Evolutionary conservation across 2,113 vertebrate species (phyloP).

Genomic region (Oreocharis arfaki): DNA sequence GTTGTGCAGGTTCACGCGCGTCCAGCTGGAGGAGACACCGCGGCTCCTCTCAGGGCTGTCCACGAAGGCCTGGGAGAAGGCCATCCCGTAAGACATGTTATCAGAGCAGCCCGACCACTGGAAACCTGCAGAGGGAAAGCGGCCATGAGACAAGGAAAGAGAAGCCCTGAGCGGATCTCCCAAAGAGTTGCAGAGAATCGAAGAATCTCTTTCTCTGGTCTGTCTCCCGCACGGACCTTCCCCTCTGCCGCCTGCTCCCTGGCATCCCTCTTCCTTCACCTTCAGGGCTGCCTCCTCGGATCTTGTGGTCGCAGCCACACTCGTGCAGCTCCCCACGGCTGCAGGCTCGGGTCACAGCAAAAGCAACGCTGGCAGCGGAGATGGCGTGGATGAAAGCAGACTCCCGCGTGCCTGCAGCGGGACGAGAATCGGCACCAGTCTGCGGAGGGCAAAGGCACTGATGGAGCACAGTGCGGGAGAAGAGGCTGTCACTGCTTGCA

Average conservation of each 20-base stretch:
- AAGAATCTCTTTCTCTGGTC: not conserved
- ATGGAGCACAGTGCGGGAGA: accelerated
- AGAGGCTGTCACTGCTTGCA: not conserved
- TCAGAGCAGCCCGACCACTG: constrained; percentile 82
- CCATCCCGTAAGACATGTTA: constrained; percentile 72
- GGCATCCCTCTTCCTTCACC: constrained; percentile 34
- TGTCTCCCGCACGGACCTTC: not conserved
- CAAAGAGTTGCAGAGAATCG: not conserved
- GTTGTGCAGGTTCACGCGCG: constrained; percentile 77
- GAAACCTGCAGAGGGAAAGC: constrained; percentile 64
- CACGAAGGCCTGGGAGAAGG: constrained; percentile 80
- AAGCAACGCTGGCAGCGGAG: constrained; percentile 67
- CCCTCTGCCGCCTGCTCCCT: not conserved
- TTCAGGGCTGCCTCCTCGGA: constrained; percentile 75
- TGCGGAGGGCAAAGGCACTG: not conserved
- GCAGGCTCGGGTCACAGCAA: constrained; percentile 76
- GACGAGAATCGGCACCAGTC: not conserved
- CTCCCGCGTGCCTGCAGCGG: constrained; percentile 64
- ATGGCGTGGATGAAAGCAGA: constrained; percentile 73
- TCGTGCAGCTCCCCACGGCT: constrained; percentile 75
- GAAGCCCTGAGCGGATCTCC: not conserved
- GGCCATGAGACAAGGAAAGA: not conserved
- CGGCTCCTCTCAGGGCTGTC: constrained; percentile 73
- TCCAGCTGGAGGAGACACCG: constrained; percentile 66
- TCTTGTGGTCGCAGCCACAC: constrained; percentile 76